Base-by-base conservation (phyloP, 2,113 vertebrate genomes). In the Nanorana parkeri region DNA sequence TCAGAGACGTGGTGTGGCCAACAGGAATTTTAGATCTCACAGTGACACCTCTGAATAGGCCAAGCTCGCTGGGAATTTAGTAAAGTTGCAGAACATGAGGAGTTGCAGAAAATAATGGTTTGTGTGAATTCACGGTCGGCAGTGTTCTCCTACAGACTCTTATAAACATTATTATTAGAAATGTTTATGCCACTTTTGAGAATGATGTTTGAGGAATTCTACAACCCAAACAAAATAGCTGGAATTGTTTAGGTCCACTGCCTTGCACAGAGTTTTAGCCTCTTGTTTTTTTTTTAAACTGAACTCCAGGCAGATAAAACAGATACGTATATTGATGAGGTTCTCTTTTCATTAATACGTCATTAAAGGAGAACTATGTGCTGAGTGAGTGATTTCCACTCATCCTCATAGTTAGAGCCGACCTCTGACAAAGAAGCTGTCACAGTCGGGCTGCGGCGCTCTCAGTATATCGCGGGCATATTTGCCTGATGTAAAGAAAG, bases 1-100 rank as follows among this genome's bases (percentile, higher is more conserved):
- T 17, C 5, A 17, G 71, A 58, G 26, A n/a, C 15, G n/a, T 60
- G 55, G 55, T 29, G 52, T 6, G 71, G 54, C 24, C 41, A 29
- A 60, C 55, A 21, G 72, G 28, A 36, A 60, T 75, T 32, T 32
- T 36, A 61, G 23, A 61, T 60, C 72, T 32, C 55, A 20, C 72
- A 19, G 29, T 8, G 71, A 58, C 71, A 29, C 71, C 54, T 61
- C 55, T 41, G 28, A 23, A 61, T 60, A 75, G 72, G 72, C 41
- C 55, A 61, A 20, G 7, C 26, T 4, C 23, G 24, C 41, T 47
- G 69, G 71, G 55, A 56, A 16, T n/a, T 56, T 28, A 72, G 17
- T 72, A 73, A 73, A 61, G 29, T 19, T 75, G 55, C 55, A 8
- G 72, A 41, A 24, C 60, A 23, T 24, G 41, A 47, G 23, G 21